Base-by-base conservation (phyloP, 2,797 vertebrate genomes). In the Hapalemur alaotrensis region DNA sequence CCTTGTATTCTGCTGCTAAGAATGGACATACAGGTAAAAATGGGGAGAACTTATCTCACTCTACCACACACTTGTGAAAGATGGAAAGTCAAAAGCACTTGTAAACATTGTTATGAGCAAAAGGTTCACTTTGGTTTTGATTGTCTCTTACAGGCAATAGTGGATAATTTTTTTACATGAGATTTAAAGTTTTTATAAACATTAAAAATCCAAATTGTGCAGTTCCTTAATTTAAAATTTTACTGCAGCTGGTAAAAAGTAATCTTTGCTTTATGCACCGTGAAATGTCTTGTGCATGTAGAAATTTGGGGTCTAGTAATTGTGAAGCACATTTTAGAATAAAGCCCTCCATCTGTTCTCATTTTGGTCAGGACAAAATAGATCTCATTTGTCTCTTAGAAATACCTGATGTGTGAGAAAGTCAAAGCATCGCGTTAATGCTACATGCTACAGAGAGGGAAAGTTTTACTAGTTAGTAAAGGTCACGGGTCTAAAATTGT, bases 1-100 rank as follows among this genome's bases (percentile, higher is more conserved):
- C 99, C 99, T 99, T 99, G 99, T 99, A 99, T 99, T 99, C 99
- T 99, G 99, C 99, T 99, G 99, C 99, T 99, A 99, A 98, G 91
- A 99, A 99, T 61, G 99, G 99, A 99, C 99, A 99, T 98, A 99
- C 99, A 99, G 99, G 99, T 99, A 99, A 98, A 83, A n/a, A 65
- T 63, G 12, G 25, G 0, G 4, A 20, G 13, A 18, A 43, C 25
- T 13, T 59, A 79, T 12, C 46, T 87, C 38, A 7, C 41, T n/a
- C n/a, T 73, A 30, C 0, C 2, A 7, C 52, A 35, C n/a, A 25
- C 35, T 35, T 65, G 25, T 59, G 43, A 96, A 94, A 63, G 38
- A 10, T 59, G 5, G 57, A 78, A 15, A 13, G 30, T 72, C 80
- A 63, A 41, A 93, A 87, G 7, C 20, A 23, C 35, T 75, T 50